A percentile compares a stretch with the other conserved stretches of the same genome.
phyloP scores from a whole-genome alignment of 1,140 invertebrate genomes.

The Drosophila melanogaster region Release_6_plus_ISO1_MT NT_033779.5:11660501-11661000 shows the following conservation, averaged over 20 bases:
- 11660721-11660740: slow-evolving; percentile 12
- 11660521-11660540: neutral
- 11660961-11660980: too few species aligned
- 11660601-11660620: slow-evolving; percentile 82
- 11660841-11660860: slow-evolving; percentile 64
- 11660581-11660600: slow-evolving; percentile 61
- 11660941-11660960: too few species aligned
- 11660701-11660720: slow-evolving; percentile 13
- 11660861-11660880: slow-evolving; percentile 5
- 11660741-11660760: slow-evolving; percentile 23
- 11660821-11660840: slow-evolving; percentile 31
- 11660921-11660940: neutral
- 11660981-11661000: too few species aligned
- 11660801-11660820: slow-evolving; percentile 67
- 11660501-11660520: slow-evolving; percentile 32
- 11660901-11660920: neutral
- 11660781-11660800: slow-evolving; percentile 29
- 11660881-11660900: slow-evolving; percentile 15
- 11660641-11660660: slow-evolving; percentile 48
- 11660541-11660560: slow-evolving; percentile 11
- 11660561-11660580: slow-evolving; percentile 31
- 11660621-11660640: slow-evolving; percentile 56
- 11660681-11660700: slow-evolving; percentile 6
- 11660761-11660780: slow-evolving; percentile 22
- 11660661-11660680: slow-evolving; percentile 55